Evolutionary conservation across 2,888 invertebrate genomes (phyloP), one percentile per base, ranked within the genome.

Genomic region (Mythimna ferrago): DNA sequence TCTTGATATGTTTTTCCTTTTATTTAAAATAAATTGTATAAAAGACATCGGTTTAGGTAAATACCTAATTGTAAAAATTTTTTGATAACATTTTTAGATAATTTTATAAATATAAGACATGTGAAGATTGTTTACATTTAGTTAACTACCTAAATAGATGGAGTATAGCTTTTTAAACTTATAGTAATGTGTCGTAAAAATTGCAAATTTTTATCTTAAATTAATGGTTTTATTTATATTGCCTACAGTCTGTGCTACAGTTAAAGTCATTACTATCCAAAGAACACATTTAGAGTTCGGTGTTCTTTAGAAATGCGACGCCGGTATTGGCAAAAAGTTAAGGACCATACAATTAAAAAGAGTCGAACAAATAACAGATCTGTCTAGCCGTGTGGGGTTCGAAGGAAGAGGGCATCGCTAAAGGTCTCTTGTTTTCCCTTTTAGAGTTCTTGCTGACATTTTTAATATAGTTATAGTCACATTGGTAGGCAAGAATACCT

Each of bases 361-460:
- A 65, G 48, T 67, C 44, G 41, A 58, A 58, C 56, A 61, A 72
- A 68, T 76, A 71, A 71, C 61, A 62, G 64, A 78, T 66, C 38
- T 53, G 35, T 65, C 71, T 76, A 76, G 65, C 32, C 16, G 32
- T 73, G 70, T 72, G 54, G 51, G 26, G 58, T 71, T 79, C 83
- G 44, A 44, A 75, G 26, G 75, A 85, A 85, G 72, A 75, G 41
- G 79, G 60, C 54, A 69, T 61, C 38, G 38, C 5, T 78, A 82
- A 85, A 83, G 83, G 83, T 75, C 66, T 73, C 80, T 73, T 72
- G 83, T 11, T 62, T 72, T 63, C 67, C 85, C 85, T 74, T 83
- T 71, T 85, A 35, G 70, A 73, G 51, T 56, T 68, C 70, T 65
- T 35, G 76, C 76, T 83, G 73, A 83, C 69, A 78, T 82, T 84